Evolutionary conservation across 2,113 vertebrate genomes (phyloP), one percentile per base, ranked within the genome.

Genomic region (Cervus canadensis): DNA sequence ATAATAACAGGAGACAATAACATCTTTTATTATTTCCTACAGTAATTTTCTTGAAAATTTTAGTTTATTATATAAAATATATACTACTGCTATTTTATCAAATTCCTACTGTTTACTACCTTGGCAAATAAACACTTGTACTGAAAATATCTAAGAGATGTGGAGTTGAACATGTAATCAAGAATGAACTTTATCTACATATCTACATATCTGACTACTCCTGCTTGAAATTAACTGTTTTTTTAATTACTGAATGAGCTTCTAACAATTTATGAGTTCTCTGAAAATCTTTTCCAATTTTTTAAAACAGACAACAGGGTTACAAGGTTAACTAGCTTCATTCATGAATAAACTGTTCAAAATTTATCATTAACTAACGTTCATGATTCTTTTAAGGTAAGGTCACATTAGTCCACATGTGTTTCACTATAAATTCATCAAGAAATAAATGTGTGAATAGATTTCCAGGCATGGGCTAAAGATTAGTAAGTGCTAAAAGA

Each of bases 1-100:
- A 62, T 60, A 40, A 48, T 85, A 97, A 82, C 36, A 96, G 36
- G 81, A 93, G 23, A 57, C 67, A 93, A 95, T 50, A 89, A 92
- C 88, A 40, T 21, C 14, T 94, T 86, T 71, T 79, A 89, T 21
- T 50, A 82, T 89, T 95, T 95, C 19, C 89, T 93, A 71, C 57
- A 74, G 26, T 60, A 56, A 57, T 16, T 91, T 40, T 62, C 45
- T 67, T 57, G 45, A 96, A 97, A 71, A 9, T 92, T 94, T 95
- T 83, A 83, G 11, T 92, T 93, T 36, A 33, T 56, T 87, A 25
- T 36, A n/a, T 52, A 87, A 78, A 94, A 86, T 87, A 54, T n/a
- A n/a, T 45, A 57, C 23, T 83, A 13, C 3, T 71, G 45, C 26
- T 82, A 2, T 89, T 86, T 95, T 56, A 83, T 83, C 52, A 43